Evolutionary conservation across 2,888 invertebrate species (phyloP).

Genomic region (Brachypterus glaber): DNA sequence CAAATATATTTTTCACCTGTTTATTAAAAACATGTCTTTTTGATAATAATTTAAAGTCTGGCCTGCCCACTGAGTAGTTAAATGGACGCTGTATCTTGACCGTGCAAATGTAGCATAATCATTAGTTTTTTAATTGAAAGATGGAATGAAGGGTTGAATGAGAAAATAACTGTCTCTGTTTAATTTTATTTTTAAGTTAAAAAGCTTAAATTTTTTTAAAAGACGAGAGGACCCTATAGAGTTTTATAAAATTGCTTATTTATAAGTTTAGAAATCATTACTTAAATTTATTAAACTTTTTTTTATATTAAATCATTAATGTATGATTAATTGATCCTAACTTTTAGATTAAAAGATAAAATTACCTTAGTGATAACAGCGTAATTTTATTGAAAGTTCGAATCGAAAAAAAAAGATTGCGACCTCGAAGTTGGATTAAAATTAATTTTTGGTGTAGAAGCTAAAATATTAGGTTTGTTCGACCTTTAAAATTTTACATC

Average conservation of each 20-base stretch:
- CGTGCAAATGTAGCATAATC: slow-evolving; percentile 75
- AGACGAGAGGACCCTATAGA: slow-evolving; percentile 76
- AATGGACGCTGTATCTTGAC: slow-evolving; percentile 72
- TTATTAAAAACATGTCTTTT: too few relatives aligned
- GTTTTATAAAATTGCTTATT: slow-evolving; percentile 45
- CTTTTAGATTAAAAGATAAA: slow-evolving; percentile 55
- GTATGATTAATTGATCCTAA: slow-evolving; percentile 47
- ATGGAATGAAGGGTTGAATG: slow-evolving; percentile 69
- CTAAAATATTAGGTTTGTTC: slow-evolving; percentile 66
- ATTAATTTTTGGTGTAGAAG: slow-evolving; percentile 55
- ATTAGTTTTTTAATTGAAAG: slow-evolving; percentile 70
- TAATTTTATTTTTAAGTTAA: slow-evolving; percentile 53
- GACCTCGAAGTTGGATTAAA: slow-evolving; percentile 88
- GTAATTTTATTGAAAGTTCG: slow-evolving; percentile 68
- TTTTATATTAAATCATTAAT: slow-evolving; percentile 38
- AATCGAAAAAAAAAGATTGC: slow-evolving; percentile 64
- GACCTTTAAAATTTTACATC: slow-evolving; percentile 76
- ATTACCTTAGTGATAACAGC: slow-evolving; percentile 81
- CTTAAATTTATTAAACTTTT: slow-evolving; percentile 48
- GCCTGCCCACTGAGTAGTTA: slow-evolving; percentile 64
- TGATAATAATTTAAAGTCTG: slow-evolving; percentile 53
- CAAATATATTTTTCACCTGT: too few relatives aligned
- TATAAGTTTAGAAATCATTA: slow-evolving; percentile 32
- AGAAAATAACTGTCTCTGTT: slow-evolving; percentile 53
- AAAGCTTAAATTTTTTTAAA: slow-evolving; percentile 55